phyloP scores from a whole-genome alignment of 2,113 vertebrate species.

The Semicossyphus pulcher region DNA sequence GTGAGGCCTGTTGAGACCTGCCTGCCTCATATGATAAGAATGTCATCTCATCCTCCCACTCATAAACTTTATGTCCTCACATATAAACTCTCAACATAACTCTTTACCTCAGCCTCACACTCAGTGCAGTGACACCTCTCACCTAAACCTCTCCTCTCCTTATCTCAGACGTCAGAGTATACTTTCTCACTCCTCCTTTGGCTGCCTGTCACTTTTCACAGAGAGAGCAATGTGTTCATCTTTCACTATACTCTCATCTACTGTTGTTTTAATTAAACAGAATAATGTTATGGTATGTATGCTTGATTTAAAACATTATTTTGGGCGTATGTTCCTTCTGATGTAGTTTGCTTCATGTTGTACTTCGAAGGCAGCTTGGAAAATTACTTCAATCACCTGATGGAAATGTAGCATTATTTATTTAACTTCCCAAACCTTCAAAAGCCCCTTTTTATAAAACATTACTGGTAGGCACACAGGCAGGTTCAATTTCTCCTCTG shows the following conservation, averaged over 20 bases:
- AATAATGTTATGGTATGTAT: no score
- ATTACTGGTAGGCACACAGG: not conserved
- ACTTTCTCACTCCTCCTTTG: constrained; percentile 29
- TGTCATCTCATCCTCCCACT: constrained; percentile 46
- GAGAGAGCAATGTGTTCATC: constrained; percentile 21
- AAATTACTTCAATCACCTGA: not conserved
- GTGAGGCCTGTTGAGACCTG: constrained; percentile 53
- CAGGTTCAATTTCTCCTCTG: not conserved
- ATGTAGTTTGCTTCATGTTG: no score
- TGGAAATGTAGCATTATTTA: not conserved
- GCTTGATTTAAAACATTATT: no score
- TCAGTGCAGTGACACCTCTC: not conserved
- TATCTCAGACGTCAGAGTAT: constrained; percentile 27
- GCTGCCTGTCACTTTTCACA: constrained; percentile 21
- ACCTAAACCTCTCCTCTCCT: constrained; percentile 22
- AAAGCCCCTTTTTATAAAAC: not conserved
- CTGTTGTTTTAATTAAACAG: no score
- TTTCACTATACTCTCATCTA: constrained; percentile 19
- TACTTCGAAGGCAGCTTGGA: not conserved
- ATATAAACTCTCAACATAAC: constrained; percentile 18
- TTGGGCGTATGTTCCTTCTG: no score
- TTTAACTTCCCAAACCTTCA: not conserved
- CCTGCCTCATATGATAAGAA: constrained; percentile 61
- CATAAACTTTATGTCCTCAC: constrained; percentile 26
- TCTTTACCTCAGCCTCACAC: not conserved